Evolutionary conservation across 2,888 invertebrate genomes (phyloP).

Genomic region (Erynnis tages): DNA sequence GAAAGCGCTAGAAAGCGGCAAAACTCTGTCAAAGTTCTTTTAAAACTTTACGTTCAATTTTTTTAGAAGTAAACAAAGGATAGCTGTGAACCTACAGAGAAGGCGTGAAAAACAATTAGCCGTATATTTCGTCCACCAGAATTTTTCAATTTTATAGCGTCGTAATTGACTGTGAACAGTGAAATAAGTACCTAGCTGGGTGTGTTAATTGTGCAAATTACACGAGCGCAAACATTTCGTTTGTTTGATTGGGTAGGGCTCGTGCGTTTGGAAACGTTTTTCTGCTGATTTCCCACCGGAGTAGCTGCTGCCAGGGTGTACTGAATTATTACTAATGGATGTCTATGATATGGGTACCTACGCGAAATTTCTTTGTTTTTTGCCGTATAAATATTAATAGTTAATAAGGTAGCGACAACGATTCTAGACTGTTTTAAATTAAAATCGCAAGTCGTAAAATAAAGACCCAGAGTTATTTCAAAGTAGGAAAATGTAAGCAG

Average conservation of each 20-base stretch:
- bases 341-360: neutral
- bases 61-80: no score
- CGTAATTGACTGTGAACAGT: neutral
- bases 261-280: constrained; percentile 28
- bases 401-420: no score
- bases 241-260: constrained; percentile 24
- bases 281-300: constrained; percentile 34
- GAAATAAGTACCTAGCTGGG: neutral
- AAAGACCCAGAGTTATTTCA: no score
- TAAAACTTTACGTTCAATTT: no score
- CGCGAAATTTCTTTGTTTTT: neutral
- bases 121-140: no score
- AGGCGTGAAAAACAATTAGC: no score
- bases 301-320: neutral
- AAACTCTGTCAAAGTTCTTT: no score
- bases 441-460: no score
- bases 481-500: no score
- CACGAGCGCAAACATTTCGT: constrained; percentile 7
- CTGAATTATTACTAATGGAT: constrained; percentile 13
- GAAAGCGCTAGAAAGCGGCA: no score
- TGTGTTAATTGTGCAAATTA: constrained; percentile 8
- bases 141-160: neutral
- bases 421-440: no score
- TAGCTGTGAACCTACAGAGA: no score
- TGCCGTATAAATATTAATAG: neutral